These are phyloP conservation scores for Drosophila kurseongensis DNA, from an alignment of 1,140 invertebrate genomes.

Conservation along the genomic window DNA sequence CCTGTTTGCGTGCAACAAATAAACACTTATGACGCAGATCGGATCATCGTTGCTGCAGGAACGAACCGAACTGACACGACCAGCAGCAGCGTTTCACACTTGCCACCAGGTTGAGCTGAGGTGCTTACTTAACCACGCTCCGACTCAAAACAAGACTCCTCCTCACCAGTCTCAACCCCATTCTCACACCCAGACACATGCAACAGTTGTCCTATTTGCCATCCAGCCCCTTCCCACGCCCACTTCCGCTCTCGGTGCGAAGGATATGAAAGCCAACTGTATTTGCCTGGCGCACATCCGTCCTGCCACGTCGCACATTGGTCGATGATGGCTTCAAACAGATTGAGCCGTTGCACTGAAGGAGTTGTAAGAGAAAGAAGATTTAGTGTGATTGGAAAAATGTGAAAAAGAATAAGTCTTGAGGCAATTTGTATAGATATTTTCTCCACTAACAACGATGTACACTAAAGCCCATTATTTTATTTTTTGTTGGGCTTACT, in stretches of 20 bases:
- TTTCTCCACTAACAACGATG: too few species aligned
- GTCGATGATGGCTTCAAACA: background rate
- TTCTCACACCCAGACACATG: constrained; percentile 38
- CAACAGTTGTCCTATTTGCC: constrained; percentile 68
- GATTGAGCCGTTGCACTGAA: background rate
- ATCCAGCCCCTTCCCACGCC: constrained; percentile 30
- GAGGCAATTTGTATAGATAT: too few species aligned
- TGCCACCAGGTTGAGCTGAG: constrained; percentile 26
- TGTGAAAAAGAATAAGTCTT: too few species aligned
- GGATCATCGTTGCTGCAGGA: constrained; percentile 50
- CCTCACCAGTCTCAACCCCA: background rate
- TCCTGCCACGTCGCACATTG: constrained; percentile 51
- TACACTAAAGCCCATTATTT: too few species aligned
- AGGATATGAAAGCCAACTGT: constrained; percentile 77
- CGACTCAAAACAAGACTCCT: background rate
- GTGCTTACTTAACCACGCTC: constrained; percentile 66
- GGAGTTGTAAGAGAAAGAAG: background rate
- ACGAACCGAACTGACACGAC: constrained; percentile 9
- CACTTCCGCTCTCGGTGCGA: constrained; percentile 60
- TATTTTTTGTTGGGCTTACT: too few species aligned
- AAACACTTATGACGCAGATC: constrained; percentile 76
- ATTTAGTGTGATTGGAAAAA: too few species aligned
- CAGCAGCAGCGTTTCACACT: constrained; percentile 7
- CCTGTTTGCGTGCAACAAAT: constrained; percentile 70
- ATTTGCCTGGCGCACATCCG: constrained; percentile 74